Base-by-base conservation (phyloP, 1,140 invertebrate species). In the Drosophila melanica region DNA sequence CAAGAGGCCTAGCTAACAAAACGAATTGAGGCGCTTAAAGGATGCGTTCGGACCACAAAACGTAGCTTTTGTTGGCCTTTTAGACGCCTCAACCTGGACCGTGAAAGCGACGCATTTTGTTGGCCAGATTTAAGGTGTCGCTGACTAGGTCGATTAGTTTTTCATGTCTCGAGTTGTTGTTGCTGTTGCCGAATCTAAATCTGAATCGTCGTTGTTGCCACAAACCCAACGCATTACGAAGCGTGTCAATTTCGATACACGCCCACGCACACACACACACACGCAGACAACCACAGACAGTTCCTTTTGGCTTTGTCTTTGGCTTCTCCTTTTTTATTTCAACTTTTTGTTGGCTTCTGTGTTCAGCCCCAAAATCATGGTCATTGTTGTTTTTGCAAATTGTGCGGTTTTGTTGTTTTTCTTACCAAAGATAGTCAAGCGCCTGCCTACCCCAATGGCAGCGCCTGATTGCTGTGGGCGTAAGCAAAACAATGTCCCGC, bases 331-430 rank as follows among this genome's bases (percentile, higher is more conserved):
- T 80, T 58, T 55, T 35, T 73, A 33, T 67, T 60, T 47, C 77
- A 77, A 45, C 42, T 53, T 63, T 45, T 54, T 65, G 53, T 74
- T 70, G 33, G 68, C 37, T 70, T 62, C 64, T 50, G 58, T 68
- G 55, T 60, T 63, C 55, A 72, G 55, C 59, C 62, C 48, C 59
- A 72, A 76, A 79, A 79, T 79, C 76, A 76, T 79, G 73, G 60
- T 77, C 79, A 71, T 77, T 89, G 84, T 87, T 87, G 84, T 77
- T 87, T 60, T 81, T 89, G 84, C 84, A 89, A 87, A 87, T 87
- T 87, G 77, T 85, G 84, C 85, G 85, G 84, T 90, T 58, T 76
- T 79, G 79, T 72, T 86, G 75, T 70, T 79, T 58, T 64, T 65
- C 69, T 20, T 63, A 41, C 51, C 53, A 51, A 48, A 59, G 63